A percentile compares a stretch with the other conserved stretches of the same genome.
phyloP scores from a whole-genome alignment of 2,797 vertebrate genomes.

The Gobio occitaniae region DNA sequence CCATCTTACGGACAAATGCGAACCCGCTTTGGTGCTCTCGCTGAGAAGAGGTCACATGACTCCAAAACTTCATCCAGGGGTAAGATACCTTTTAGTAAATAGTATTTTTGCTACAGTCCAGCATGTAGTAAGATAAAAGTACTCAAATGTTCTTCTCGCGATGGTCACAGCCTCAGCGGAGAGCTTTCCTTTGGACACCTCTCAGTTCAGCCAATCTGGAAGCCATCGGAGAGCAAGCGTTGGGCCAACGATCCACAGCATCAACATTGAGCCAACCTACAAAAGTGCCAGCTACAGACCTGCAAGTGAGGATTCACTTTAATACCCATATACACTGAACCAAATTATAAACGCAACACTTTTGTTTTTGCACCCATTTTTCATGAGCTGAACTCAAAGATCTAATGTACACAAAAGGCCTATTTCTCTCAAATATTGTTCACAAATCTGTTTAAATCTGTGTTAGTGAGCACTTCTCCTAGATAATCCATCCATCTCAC shows the following conservation, averaged over 20 bases:
- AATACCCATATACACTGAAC: background rate
- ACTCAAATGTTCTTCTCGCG: background rate
- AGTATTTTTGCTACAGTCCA: background rate
- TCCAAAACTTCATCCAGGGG: constrained; percentile 28
- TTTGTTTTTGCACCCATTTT: too few relatives aligned
- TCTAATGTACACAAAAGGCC: too few relatives aligned
- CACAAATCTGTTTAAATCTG: too few relatives aligned
- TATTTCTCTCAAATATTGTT: too few relatives aligned
- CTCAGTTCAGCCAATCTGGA: background rate
- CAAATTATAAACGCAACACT: too few relatives aligned
- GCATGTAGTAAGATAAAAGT: background rate
- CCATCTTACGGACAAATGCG: constrained; percentile 2
- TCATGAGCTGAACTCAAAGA: too few relatives aligned
- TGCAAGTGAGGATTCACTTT: constrained; percentile 58
- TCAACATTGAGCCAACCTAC: background rate
- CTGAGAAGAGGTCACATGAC: constrained; percentile 17
- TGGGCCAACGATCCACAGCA: background rate
- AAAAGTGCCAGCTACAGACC: constrained; percentile 50
- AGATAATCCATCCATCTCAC: too few relatives aligned
- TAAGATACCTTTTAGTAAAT: constrained; percentile 2
- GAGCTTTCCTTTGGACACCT: constrained; percentile 34
- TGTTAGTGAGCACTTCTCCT: too few relatives aligned
- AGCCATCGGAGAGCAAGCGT: background rate
- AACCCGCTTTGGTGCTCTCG: background rate
- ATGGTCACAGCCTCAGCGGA: constrained; percentile 28